Percentiles rank a stretch among this genome's conserved stretches.
Conservation (phyloP, 92 coral and sea anemone genomes). For the Ricordea florida region DNA sequence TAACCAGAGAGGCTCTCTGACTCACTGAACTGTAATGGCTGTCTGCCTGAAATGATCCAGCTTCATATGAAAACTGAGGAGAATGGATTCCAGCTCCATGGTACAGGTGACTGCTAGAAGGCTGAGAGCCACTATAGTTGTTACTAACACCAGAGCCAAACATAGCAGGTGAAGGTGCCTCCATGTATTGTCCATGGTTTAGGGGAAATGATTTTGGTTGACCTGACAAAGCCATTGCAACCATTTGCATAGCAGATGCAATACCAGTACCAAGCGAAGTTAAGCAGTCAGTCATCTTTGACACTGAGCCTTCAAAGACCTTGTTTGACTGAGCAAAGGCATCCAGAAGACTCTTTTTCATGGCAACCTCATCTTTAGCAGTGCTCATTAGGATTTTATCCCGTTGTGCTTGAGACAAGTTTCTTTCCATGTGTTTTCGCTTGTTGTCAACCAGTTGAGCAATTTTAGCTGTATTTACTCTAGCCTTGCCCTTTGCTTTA, state of each 20-base stretch:
- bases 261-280: slow-evolving; percentile 20
- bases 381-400: slow-evolving; percentile 28
- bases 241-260: slow-evolving; percentile 18
- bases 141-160: slow-evolving; percentile 15
- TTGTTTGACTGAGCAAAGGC: slow-evolving; percentile 17
- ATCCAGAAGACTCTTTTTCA: slow-evolving; percentile 18
- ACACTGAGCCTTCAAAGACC: background rate
- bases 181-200: slow-evolving; percentile 11
- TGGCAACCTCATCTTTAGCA: slow-evolving; percentile 15
- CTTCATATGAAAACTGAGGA: slow-evolving; percentile 10
- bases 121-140: slow-evolving; percentile 11
- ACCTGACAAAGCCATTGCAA: slow-evolving; percentile 20
- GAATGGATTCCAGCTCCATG: slow-evolving; percentile 12
- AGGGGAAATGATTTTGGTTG: background rate
- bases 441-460: slow-evolving; percentile 37
- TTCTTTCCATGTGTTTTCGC: slow-evolving; percentile 33
- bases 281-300: slow-evolving; percentile 21
- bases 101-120: slow-evolving; percentile 5
- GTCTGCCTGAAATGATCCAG: slow-evolving; percentile 5
- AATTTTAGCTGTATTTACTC: slow-evolving; percentile 1
- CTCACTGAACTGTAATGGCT: slow-evolving; percentile 5
- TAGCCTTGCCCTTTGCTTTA: slow-evolving; percentile 12
- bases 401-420: slow-evolving; percentile 23
- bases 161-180: slow-evolving; percentile 1
- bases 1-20: background rate